phyloP scores from a whole-genome alignment of 1,140 invertebrate genomes.

The Gerris buenoi region DNA sequence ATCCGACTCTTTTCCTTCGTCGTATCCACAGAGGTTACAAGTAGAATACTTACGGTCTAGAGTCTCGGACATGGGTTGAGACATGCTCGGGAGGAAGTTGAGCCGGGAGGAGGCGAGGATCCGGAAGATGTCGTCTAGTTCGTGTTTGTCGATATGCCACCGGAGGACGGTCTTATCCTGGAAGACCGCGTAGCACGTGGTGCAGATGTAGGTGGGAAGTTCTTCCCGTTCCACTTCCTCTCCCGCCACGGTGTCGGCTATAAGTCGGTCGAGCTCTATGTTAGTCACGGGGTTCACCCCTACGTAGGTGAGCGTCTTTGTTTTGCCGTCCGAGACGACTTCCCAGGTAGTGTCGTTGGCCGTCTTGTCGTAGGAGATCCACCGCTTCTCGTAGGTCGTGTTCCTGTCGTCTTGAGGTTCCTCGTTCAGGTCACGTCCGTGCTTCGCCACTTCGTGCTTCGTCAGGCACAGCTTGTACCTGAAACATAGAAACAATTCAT shows the following conservation, averaged over 20 bases:
- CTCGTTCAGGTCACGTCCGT: not conserved
- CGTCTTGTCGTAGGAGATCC: not conserved
- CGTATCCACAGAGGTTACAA: not conserved
- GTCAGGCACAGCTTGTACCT: not conserved
- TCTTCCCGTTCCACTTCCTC: not conserved
- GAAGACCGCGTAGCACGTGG: not conserved
- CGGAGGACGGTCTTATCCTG: not conserved
- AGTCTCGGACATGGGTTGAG: not conserved
- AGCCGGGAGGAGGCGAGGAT: not conserved
- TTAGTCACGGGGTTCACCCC: not conserved
- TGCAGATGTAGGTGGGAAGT: not conserved
- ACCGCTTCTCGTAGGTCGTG: not conserved
- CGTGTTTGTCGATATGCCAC: not conserved
- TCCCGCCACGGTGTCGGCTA: not conserved
- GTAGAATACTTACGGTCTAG: not conserved
- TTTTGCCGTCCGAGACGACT: not conserved
- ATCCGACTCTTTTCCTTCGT: not conserved
- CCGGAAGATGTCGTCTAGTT: not conserved
- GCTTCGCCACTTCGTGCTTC: not conserved
- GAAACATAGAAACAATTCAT: no score
- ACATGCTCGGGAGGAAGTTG: not conserved
- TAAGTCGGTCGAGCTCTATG: not conserved
- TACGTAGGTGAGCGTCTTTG: not conserved
- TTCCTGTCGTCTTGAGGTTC: not conserved
- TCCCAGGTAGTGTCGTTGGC: not conserved